phyloP scores from a whole-genome alignment of 1,140 invertebrate genomes.

The Calephelis nemesis region DNA sequence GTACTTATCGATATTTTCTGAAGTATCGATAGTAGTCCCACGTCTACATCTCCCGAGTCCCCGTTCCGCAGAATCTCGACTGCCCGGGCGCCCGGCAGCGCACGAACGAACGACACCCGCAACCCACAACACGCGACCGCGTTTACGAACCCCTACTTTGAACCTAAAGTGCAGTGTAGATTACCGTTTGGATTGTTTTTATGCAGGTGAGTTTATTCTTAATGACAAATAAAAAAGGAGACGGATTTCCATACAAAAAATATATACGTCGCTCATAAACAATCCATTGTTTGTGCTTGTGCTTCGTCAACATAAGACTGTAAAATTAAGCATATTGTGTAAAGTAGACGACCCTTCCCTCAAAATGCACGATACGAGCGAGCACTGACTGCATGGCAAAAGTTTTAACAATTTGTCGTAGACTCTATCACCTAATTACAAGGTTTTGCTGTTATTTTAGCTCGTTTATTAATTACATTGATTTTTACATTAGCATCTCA shows the following conservation, averaged over 20 bases:
- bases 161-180: slow-evolving; percentile 37
- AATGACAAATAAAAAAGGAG: not conserved
- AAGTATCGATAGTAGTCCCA: slow-evolving; percentile 19
- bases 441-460: too few species aligned
- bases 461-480: too few species aligned
- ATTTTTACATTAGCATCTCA: too few species aligned
- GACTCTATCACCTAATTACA: too few species aligned
- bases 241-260: not conserved
- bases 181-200: slow-evolving; percentile 47
- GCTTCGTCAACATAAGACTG: too few species aligned
- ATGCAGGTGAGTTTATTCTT: slow-evolving; percentile 38
- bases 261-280: too few species aligned
- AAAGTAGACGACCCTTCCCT: too few species aligned
- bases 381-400: too few species aligned
- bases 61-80: slow-evolving; percentile 38
- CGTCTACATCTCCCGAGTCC: slow-evolving; percentile 37
- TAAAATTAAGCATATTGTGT: too few species aligned
- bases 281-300: too few species aligned
- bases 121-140: slow-evolving; percentile 47
- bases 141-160: slow-evolving; percentile 52
- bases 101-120: slow-evolving; percentile 67
- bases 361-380: too few species aligned
- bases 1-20: slow-evolving; percentile 1
- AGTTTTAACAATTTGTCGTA: too few species aligned
- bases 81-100: slow-evolving; percentile 67